Percentiles rank a stretch among this genome's conserved stretches.
phyloP scores from a whole-genome alignment of 2,113 vertebrate genomes.

The Puntigrus tetrazona region DNA sequence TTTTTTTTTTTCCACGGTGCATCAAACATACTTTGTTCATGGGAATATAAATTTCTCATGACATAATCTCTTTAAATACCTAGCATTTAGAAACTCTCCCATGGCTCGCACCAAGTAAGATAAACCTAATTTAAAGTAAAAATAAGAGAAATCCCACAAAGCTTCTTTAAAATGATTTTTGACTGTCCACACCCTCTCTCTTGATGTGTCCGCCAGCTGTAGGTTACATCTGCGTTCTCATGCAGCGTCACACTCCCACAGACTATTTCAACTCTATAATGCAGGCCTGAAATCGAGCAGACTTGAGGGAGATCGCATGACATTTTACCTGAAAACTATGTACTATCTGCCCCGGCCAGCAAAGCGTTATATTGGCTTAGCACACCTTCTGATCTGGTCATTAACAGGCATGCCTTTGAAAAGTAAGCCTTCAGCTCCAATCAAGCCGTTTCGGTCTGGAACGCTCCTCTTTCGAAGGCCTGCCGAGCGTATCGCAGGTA shows the following conservation, averaged over 20 bases:
- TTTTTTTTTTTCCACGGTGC: not conserved
- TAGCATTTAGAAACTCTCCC: not conserved
- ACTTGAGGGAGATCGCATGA: not conserved
- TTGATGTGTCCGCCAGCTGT: slow-evolving; percentile 4
- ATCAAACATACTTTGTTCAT: not conserved
- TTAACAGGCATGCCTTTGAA: slow-evolving; percentile 44
- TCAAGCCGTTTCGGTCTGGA: slow-evolving; percentile 8
- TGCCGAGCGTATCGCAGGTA: slow-evolving; percentile 33
- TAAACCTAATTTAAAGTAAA: not conserved
- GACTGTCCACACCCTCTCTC: not conserved
- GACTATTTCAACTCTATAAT: not conserved
- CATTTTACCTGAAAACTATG: slow-evolving; percentile 23
- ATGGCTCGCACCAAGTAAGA: not conserved
- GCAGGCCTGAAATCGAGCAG: not conserved
- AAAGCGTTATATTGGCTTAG: slow-evolving; percentile 39
- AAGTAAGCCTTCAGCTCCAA: not conserved
- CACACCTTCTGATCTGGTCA: slow-evolving; percentile 35
- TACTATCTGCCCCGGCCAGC: slow-evolving; percentile 12
- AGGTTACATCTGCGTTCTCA: not conserved
- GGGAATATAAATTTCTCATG: not conserved
- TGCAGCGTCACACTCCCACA: not conserved
- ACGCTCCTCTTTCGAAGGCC: not conserved
- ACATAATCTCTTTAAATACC: not conserved
- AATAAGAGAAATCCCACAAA: not conserved
- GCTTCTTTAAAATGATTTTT: not conserved